A percentile compares a stretch with the other conserved stretches of the same genome.
These are phyloP conservation scores for Hypotaenidia philippensis DNA, from an alignment of 2,797 vertebrate species.

Conservation along the genomic window DNA sequence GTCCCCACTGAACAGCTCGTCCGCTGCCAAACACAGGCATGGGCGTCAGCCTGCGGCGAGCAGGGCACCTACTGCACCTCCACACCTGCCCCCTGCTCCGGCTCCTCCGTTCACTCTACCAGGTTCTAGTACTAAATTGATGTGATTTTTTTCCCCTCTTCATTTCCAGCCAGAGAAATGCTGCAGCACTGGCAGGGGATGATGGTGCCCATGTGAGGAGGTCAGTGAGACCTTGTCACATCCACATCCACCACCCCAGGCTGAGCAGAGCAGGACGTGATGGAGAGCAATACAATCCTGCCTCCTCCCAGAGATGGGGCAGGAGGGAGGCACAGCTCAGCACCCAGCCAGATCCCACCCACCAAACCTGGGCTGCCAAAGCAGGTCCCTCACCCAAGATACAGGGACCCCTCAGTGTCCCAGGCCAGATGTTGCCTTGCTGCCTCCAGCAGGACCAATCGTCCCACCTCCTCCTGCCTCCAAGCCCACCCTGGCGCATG, in stretches of 20 bases:
- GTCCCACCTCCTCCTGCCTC: background rate
- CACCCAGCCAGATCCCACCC: background rate
- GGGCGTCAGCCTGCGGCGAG: background rate
- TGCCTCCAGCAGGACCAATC: accelerated
- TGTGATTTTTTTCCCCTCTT: accelerated
- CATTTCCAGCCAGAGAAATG: background rate
- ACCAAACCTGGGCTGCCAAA: background rate
- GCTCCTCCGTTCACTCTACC: background rate
- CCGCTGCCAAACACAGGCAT: slow-evolving; percentile 81
- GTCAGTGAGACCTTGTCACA: background rate
- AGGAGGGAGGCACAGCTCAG: background rate
- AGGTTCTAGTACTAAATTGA: background rate
- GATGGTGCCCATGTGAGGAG: accelerated
- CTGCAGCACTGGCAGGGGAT: background rate
- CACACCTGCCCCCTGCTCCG: accelerated
- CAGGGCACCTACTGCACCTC: background rate
- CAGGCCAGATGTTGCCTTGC: background rate
- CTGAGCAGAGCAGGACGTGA: background rate
- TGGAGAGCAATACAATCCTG: accelerated
- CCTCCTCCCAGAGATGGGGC: background rate
- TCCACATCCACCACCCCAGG: background rate
- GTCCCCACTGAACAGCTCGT: slow-evolving; percentile 91
- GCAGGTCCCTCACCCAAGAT: background rate
- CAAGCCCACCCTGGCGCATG: background rate
- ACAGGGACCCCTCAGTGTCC: no score